These are phyloP conservation scores for Cariama cristata DNA, from an alignment of 2,113 vertebrate species.

Conservation along the genomic window DNA sequence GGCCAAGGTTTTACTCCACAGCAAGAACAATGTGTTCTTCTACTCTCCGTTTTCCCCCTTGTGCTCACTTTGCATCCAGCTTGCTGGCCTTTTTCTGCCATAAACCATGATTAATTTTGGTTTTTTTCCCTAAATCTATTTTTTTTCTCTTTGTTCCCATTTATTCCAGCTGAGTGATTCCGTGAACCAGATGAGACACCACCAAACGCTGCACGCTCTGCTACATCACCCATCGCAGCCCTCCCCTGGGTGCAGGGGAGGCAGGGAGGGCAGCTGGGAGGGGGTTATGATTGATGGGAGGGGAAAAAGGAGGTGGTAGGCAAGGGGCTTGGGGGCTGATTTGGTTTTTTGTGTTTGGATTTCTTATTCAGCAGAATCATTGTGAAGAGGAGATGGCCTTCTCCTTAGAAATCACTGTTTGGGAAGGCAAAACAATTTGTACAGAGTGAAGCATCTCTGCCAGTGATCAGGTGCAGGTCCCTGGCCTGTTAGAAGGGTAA, in stretches of 20 bases:
- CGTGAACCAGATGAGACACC: slow-evolving; percentile 74
- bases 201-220: slow-evolving; percentile 60
- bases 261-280: slow-evolving; percentile 38
- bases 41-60: background rate
- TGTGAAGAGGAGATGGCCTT: background rate
- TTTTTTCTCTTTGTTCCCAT: slow-evolving; percentile 75
- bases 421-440: background rate
- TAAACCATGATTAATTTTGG: background rate
- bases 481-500: background rate
- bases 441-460: background rate
- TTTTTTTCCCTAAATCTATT: slow-evolving; percentile 9
- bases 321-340: slow-evolving; percentile 31
- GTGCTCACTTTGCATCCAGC: background rate
- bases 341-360: slow-evolving; percentile 6
- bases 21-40: background rate
- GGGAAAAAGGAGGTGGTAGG: background rate
- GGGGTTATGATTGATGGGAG: background rate
- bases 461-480: background rate
- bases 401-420: slow-evolving; percentile 4
- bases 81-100: slow-evolving; percentile 23
- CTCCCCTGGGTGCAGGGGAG: background rate
- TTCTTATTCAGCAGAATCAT: slow-evolving; percentile 36
- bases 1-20: background rate
- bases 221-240: slow-evolving; percentile 32
- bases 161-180: slow-evolving; percentile 82